Base-by-base conservation (phyloP, 2,113 vertebrate genomes). In the Passer domesticus region DNA sequence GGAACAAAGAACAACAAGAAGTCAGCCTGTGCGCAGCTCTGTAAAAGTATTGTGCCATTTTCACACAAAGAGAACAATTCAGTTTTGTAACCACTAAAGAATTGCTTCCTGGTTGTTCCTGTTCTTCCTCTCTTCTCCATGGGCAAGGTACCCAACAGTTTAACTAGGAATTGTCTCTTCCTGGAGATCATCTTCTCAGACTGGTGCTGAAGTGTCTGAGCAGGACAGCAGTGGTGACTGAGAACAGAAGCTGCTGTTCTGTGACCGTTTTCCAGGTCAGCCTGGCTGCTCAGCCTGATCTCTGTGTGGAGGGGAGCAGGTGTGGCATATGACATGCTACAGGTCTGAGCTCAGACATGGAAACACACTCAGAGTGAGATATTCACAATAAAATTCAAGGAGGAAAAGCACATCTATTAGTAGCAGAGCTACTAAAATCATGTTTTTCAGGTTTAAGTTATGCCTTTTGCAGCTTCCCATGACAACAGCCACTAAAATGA, bases 1-100 rank as follows among this genome's bases (percentile, higher is more conserved):
- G 4, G 9, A 78, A 33, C 43, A 64, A 17, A 69, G 31, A 23
- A 69, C 0, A 0, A 72, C 7, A 74, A 55, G 27, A 22, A 37
- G 46, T 12, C 25, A 74, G 0, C 14, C 7, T 30, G 39, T 21
- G 9, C 47, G 24, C 0, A 0, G 28, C n/a, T 89, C 55, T 62
- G 30, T 23, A 76, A 88, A 68, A 25, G 18, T 37, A 25, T 9
- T 49, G 50, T 67, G 15, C 39, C 13, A 52, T 28, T 22, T 24
- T 69, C 35, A 62, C 1, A 7, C 9, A 56, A 25, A 84, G n/a
- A 70, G 19, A 7, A 63, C 10, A 55, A 22, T 24, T 70, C 25
- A 28, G 39, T 25, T 89, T 50, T 69, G 55, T 24, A 70, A 62
- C 13, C 31, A 77, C 11, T 28, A 55, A 37, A 67, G 11, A 81